These are phyloP conservation scores for Abrostola triplasia DNA, from an alignment of 2,888 invertebrate genomes.

Conservation along the genomic window DNA sequence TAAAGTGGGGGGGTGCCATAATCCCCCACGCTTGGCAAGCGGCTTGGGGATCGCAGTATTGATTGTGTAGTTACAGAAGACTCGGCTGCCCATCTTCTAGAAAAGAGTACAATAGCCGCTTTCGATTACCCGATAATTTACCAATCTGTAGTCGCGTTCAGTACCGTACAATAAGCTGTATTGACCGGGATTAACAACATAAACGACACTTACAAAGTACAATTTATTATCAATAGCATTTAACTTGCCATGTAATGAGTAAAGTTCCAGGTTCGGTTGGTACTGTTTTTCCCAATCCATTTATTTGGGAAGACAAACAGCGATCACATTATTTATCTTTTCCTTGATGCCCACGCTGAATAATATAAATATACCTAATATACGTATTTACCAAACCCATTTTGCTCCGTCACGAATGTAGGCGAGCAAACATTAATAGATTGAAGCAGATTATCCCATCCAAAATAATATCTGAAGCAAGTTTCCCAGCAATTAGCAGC, in stretches of 20 bases:
- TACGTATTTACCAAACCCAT: constrained; percentile 12
- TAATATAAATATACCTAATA: constrained; percentile 15
- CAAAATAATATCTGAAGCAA: constrained; percentile 32
- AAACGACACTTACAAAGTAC: too few species aligned
- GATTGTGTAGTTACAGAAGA: too few species aligned
- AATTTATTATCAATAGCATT: neutral
- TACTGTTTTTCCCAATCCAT: constrained; percentile 24
- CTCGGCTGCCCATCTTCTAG: too few species aligned
- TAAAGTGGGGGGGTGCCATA: too few species aligned
- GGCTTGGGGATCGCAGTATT: too few species aligned
- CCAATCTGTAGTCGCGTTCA: too few species aligned
- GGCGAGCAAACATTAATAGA: constrained; percentile 31
- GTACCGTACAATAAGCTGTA: too few species aligned
- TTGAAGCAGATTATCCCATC: constrained; percentile 24
- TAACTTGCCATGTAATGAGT: constrained; percentile 3
- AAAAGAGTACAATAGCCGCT: too few species aligned
- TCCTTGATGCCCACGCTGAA: constrained; percentile 4
- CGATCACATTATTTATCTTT: constrained; percentile 9
- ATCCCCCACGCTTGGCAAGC: too few species aligned
- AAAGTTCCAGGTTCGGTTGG: constrained; percentile 21
- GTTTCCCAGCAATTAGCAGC: constrained; percentile 23
- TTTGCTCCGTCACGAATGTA: constrained; percentile 21
- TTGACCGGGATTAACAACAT: too few species aligned
- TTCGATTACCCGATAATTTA: too few species aligned
- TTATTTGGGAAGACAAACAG: constrained; percentile 24